Percentiles rank a stretch among this genome's conserved stretches.
Conservation (phyloP, 2,797 vertebrate species). For the Scyliorhinus canicula region DNA sequence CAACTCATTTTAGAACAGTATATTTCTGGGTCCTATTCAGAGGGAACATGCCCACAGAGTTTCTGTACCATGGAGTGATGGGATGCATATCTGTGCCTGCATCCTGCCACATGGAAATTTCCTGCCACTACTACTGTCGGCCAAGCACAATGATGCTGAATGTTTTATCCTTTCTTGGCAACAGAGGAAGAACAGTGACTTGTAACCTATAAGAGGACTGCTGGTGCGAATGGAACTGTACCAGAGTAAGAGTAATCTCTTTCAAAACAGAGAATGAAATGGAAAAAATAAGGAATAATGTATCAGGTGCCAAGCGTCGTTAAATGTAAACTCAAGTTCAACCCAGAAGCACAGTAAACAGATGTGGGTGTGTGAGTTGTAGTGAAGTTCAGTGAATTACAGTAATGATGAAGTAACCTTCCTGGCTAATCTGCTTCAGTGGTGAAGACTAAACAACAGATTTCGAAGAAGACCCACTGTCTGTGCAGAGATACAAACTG, state of each 20-base stretch:
- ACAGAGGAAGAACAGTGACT: not conserved
- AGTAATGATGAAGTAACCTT: not conserved
- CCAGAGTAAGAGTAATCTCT: not conserved
- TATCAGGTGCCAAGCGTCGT: not conserved
- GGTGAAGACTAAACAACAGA: constrained; percentile 18
- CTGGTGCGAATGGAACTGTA: not conserved
- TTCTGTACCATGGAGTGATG: not conserved
- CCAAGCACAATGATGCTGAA: not conserved
- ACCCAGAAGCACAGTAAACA: constrained; percentile 5
- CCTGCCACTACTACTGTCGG: not conserved
- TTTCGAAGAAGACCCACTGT: constrained; percentile 13
- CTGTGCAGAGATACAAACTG: not conserved
- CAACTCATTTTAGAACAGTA: not conserved
- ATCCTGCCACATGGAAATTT: not conserved
- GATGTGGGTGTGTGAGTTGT: not conserved
- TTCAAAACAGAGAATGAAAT: not conserved
- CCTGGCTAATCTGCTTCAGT: constrained; percentile 1
- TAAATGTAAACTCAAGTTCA: not conserved
- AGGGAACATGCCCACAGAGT: not conserved
- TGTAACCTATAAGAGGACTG: not conserved
- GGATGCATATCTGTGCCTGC: not conserved
- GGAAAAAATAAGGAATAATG: not conserved
- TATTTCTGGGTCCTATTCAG: not conserved
- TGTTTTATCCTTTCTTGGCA: not conserved
- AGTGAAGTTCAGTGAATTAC: not conserved